Conservation (phyloP, 2,113 vertebrate genomes). For the Indri indri region DNA sequence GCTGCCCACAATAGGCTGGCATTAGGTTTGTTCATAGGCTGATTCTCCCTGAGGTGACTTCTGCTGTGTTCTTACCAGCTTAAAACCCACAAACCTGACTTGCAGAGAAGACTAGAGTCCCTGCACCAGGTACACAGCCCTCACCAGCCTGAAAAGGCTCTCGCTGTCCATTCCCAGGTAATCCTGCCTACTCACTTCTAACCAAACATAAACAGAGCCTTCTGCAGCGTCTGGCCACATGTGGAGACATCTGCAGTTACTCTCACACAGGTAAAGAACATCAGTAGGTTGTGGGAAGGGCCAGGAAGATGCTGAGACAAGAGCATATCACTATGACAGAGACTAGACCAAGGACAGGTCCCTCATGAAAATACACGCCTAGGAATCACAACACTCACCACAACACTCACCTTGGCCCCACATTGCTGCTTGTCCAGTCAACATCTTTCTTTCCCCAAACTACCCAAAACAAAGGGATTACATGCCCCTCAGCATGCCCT, state of each 20-base stretch:
- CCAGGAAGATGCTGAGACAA: neutral
- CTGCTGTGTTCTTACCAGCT: constrained; percentile 8
- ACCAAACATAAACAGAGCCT: neutral
- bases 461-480: neutral
- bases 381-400: neutral
- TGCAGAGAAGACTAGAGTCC: neutral
- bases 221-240: neutral
- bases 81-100: neutral
- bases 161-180: neutral
- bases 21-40: neutral
- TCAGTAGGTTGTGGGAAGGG: neutral
- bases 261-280: neutral
- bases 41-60: neutral
- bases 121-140: neutral
- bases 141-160: neutral
- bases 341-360: neutral
- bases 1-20: neutral
- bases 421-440: neutral
- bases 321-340: neutral
- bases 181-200: neutral
- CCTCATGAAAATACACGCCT: neutral
- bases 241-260: neutral
- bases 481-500: neutral
- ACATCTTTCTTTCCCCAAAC: constrained; percentile 15
- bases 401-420: neutral